Conservation (phyloP, 2,888 invertebrate species). For the Lithophane semibrunnea region DNA sequence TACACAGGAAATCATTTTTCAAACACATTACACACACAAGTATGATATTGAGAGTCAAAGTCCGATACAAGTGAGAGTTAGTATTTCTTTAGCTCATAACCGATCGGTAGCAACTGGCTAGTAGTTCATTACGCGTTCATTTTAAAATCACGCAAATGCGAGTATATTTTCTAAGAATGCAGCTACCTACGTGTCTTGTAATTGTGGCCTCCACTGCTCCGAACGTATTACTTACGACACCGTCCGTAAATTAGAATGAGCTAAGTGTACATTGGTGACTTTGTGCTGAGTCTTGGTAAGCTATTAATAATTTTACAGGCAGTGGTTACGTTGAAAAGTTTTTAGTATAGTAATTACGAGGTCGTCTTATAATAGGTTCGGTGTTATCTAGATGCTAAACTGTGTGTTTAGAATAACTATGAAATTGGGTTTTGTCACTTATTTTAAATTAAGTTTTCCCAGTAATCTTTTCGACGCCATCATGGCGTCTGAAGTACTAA, state of each 20-base stretch:
- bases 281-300: background rate
- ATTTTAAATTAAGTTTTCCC: background rate
- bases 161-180: slow-evolving; percentile 67
- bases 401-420: slow-evolving; percentile 3
- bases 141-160: slow-evolving; percentile 62
- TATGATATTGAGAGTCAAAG: too few species aligned
- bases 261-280: slow-evolving; percentile 32
- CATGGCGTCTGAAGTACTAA: background rate
- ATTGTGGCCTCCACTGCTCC: slow-evolving; percentile 46
- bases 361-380: background rate
- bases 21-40: too few species aligned
- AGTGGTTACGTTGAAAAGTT: slow-evolving; percentile 9
- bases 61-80: slow-evolving; percentile 51
- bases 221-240: slow-evolving; percentile 51
- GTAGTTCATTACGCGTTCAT: slow-evolving; percentile 53
- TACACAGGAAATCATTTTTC: slow-evolving; percentile 12
- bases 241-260: slow-evolving; percentile 28
- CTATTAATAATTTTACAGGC: background rate
- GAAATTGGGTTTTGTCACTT: slow-evolving; percentile 6
- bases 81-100: slow-evolving; percentile 44
- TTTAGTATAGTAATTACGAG: slow-evolving; percentile 4
- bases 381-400: slow-evolving; percentile 13
- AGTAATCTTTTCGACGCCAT: background rate
- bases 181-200: slow-evolving; percentile 52
- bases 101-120: slow-evolving; percentile 49